phyloP scores from a whole-genome alignment of 2,888 invertebrate genomes.

The Ethmia dodecea region DNA sequence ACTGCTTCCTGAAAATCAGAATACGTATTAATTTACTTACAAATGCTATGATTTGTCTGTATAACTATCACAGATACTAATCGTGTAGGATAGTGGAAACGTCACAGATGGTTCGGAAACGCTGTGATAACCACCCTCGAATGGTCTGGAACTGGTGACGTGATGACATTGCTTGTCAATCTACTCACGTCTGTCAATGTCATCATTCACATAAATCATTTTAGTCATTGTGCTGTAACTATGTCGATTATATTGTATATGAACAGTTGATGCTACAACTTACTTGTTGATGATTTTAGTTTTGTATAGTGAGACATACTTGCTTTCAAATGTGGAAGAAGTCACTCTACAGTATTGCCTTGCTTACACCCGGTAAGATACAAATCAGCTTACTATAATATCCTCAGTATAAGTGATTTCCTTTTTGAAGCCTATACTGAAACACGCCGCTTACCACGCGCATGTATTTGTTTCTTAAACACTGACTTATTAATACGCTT shows the following conservation, averaged over 20 bases:
- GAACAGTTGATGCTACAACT: constrained; percentile 73
- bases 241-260: constrained; percentile 60
- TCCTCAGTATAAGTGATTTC: constrained; percentile 72
- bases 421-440: constrained; percentile 61
- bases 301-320: constrained; percentile 76
- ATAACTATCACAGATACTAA: neutral
- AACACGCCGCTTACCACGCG: constrained; percentile 50
- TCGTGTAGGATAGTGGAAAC: neutral
- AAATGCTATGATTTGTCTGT: neutral
- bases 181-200: constrained; percentile 50
- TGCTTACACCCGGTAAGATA: constrained; percentile 78
- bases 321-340: constrained; percentile 77
- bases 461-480: constrained; percentile 31
- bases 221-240: constrained; percentile 70
- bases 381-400: constrained; percentile 75
- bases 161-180: constrained; percentile 42
- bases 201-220: constrained; percentile 56
- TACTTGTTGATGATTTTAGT: constrained; percentile 71
- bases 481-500: constrained; percentile 28
- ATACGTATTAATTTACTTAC: neutral
- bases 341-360: constrained; percentile 77
- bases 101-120: neutral
- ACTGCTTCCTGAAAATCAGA: constrained; percentile 28
- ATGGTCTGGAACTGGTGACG: constrained; percentile 22
- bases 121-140: constrained; percentile 2